phyloP scores from a whole-genome alignment of 2,888 invertebrate species.

The Neoascia interrupta region DNA sequence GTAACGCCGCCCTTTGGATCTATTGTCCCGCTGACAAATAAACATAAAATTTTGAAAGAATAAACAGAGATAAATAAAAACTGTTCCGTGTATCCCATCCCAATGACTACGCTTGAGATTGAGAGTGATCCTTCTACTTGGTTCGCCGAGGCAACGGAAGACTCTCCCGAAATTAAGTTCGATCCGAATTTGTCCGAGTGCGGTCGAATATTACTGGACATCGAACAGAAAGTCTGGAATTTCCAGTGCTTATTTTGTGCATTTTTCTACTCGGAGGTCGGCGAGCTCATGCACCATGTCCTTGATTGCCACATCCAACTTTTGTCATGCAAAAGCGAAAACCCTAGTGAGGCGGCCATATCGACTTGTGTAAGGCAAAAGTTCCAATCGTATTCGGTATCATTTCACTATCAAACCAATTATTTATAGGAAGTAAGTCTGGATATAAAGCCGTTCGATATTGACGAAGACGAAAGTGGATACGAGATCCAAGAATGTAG shows the following conservation, averaged over 20 bases:
- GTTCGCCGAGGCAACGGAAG: too few species aligned
- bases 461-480: not conserved
- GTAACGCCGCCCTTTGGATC: too few species aligned
- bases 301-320: slow-evolving; percentile 1
- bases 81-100: too few species aligned
- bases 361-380: slow-evolving; percentile 1
- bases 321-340: not conserved
- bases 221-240: slow-evolving; percentile 18
- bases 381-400: not conserved
- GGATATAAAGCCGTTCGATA: slow-evolving; percentile 2
- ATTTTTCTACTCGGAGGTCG: slow-evolving; percentile 8
- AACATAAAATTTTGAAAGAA: too few species aligned
- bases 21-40: too few species aligned
- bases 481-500: not conserved
- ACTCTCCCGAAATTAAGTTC: too few species aligned
- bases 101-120: too few species aligned
- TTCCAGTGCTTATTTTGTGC: slow-evolving; percentile 40
- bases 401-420: not conserved
- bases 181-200: too few species aligned
- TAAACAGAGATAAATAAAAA: too few species aligned
- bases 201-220: slow-evolving; percentile 31
- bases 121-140: too few species aligned
- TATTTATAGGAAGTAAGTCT: slow-evolving; percentile 1
- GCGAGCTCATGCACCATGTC: slow-evolving; percentile 29
- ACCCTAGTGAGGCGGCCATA: not conserved